A percentile compares a stretch with the other conserved stretches of the same genome.
These are phyloP conservation scores for Leuctra nigra DNA, from an alignment of 2,888 invertebrate species.

Conservation along the genomic window DNA sequence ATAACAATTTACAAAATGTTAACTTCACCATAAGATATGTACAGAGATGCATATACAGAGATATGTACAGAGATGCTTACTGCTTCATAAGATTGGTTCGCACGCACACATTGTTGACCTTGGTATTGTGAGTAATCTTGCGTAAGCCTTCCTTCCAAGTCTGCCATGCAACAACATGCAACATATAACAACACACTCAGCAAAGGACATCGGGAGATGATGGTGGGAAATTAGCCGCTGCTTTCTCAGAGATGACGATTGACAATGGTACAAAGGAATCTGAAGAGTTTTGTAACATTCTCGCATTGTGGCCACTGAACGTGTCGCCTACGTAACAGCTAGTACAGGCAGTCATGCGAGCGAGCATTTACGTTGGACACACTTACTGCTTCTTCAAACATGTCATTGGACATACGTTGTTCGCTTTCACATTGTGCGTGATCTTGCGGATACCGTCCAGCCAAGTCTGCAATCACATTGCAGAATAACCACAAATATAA, in stretches of 20 bases:
- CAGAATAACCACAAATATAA: no score
- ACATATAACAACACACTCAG: constrained; percentile 4
- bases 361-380: constrained; percentile 24
- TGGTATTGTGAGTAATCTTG: constrained; percentile 90
- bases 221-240: no score
- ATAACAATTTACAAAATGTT: no score
- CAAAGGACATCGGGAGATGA: background rate
- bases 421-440: constrained; percentile 97
- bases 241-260: no score
- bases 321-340: no score
- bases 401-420: constrained; percentile 98
- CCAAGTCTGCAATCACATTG: constrained; percentile 86
- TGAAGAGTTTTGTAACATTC: no score
- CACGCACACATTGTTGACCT: constrained; percentile 93
- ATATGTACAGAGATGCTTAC: no score
- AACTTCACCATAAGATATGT: no score
- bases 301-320: no score
- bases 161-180: constrained; percentile 48
- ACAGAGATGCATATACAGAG: no score
- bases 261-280: no score
- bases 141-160: constrained; percentile 89
- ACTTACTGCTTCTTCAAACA: constrained; percentile 99
- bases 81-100: constrained; percentile 96
- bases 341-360: no score
- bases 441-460: constrained; percentile 89